phyloP scores from a whole-genome alignment of 2,797 vertebrate species.

The Pangasius krempfi region DNA sequence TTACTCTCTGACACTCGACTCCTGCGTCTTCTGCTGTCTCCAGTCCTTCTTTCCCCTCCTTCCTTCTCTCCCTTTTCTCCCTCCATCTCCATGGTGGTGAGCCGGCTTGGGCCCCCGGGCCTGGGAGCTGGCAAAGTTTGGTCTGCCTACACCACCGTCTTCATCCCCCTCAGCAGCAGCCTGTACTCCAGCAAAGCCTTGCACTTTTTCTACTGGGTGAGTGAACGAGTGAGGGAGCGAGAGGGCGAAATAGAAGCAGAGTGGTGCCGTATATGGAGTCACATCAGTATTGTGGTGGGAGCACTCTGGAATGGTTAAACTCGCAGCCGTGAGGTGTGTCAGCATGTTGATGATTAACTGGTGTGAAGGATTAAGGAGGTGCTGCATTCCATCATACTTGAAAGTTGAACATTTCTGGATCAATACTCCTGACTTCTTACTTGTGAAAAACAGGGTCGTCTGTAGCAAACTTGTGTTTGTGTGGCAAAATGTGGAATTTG shows the following conservation, averaged over 20 bases:
- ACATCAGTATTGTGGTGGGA: neutral
- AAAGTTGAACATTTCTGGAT: neutral
- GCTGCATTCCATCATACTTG: neutral
- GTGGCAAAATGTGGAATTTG: neutral
- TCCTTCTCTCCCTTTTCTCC: conserved; percentile 60
- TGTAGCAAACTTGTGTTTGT: neutral
- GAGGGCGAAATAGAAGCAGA: neutral
- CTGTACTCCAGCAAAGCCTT: conserved; percentile 78
- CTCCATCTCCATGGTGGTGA: conserved; percentile 69
- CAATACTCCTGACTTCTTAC: neutral
- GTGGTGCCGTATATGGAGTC: neutral
- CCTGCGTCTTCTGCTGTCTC: conserved; percentile 5
- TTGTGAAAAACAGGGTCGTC: neutral
- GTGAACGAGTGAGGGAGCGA: conserved; percentile 53
- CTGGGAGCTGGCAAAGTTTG: conserved; percentile 73
- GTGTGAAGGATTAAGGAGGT: conserved; percentile 1
- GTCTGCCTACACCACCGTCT: conserved; percentile 78
- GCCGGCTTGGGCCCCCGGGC: conserved; percentile 73
- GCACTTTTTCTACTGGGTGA: conserved; percentile 80
- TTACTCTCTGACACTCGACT: conserved; percentile 49
- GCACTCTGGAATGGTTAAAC: conserved; percentile 5
- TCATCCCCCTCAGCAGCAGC: conserved; percentile 80
- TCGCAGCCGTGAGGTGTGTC: conserved; percentile 11
- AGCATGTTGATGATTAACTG: conserved; percentile 16
- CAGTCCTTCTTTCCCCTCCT: conserved; percentile 41